A percentile compares a stretch with the other conserved stretches of the same genome.
phyloP scores from a whole-genome alignment of 2,888 invertebrate genomes.

The Hecatera dysodea region DNA sequence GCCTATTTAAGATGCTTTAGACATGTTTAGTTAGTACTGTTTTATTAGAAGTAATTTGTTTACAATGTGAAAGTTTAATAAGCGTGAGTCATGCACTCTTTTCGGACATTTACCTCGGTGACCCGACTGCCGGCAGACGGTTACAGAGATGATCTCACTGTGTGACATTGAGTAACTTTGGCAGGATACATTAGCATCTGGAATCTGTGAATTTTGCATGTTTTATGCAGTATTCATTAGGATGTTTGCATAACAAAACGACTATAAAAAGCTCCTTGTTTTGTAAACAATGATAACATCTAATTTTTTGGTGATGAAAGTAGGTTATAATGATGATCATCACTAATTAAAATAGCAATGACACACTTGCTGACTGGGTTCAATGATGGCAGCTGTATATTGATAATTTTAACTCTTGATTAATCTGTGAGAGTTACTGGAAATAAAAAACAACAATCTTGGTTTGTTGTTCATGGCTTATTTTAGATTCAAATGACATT shows the following conservation, averaged over 20 bases:
- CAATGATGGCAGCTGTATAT: constrained; percentile 16
- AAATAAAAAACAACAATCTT: constrained; percentile 37
- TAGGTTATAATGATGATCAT: constrained; percentile 6
- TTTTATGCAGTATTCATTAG: constrained; percentile 7
- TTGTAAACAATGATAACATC: constrained; percentile 42
- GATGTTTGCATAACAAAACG: constrained; percentile 4
- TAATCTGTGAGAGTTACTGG: constrained; percentile 22
- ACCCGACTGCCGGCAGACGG: constrained; percentile 61
- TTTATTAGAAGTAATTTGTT: constrained; percentile 38
- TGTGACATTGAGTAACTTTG: constrained; percentile 64
- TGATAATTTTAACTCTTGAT: constrained; percentile 30
- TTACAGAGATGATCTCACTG: constrained; percentile 76
- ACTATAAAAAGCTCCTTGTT: constrained; percentile 31
- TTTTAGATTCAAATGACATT: constrained; percentile 25
- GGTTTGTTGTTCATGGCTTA: constrained; percentile 32
- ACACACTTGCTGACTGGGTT: constrained; percentile 33
- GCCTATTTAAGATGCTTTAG: neutral
- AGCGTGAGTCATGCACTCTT: constrained; percentile 72
- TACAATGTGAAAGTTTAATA: constrained; percentile 62
- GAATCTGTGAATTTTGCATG: constrained; percentile 21
- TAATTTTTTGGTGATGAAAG: neutral
- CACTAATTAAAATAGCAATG: constrained; percentile 37
- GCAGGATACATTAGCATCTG: constrained; percentile 53
- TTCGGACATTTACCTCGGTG: constrained; percentile 72
- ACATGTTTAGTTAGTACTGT: neutral